Evolutionary conservation across 2,888 invertebrate genomes (phyloP), one percentile per base, ranked within the genome.

Genomic region (Cheilosia impressa): DNA sequence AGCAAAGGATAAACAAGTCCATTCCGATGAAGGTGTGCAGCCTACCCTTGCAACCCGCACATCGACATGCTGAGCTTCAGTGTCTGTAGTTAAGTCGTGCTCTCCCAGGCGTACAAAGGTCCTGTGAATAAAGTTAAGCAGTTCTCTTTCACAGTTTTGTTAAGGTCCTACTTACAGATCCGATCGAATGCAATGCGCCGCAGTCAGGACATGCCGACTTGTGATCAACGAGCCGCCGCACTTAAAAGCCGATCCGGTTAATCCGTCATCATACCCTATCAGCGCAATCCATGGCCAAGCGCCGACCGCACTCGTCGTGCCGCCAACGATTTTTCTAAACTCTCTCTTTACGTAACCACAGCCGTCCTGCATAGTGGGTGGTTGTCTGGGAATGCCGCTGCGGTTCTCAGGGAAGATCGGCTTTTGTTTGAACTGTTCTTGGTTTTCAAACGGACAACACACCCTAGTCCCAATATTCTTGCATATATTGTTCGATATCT

Each of bases 271-370:
- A 90, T 96, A 97, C 0, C 96, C 97, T 41, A 97, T 92, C 2
- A 95, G 94, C 0, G 95, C 95, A 88, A 96, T 94, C 96, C 97
- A 97, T 0, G 97, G 97, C 94, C 96, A 97, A 65, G 95, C 94
- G 22, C 95, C 96, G 81, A 94, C 91, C 63, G 93, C 92, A 5
- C 96, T 95, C 9, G 94, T 93, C 0, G 93, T 91, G 0, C 97
- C 97, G 6, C 96, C 96, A 1, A 97, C 96, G 1, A 97, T 94
- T 87, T 95, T 93, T 1, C 4, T 47, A 4, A 4, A 7, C 6
- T 15, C 10, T 1, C 19, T 62, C 4, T 0, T 92, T 92, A 84
- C 53, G 94, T 92, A 89, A 0, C 97, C 97, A 88, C 97, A 97
- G 0, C 94, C 91, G 0, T 94, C 90, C 88, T 93, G 63, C 88